phyloP scores from a whole-genome alignment of 2,113 vertebrate genomes.

The Ovibos moschatus region DNA sequence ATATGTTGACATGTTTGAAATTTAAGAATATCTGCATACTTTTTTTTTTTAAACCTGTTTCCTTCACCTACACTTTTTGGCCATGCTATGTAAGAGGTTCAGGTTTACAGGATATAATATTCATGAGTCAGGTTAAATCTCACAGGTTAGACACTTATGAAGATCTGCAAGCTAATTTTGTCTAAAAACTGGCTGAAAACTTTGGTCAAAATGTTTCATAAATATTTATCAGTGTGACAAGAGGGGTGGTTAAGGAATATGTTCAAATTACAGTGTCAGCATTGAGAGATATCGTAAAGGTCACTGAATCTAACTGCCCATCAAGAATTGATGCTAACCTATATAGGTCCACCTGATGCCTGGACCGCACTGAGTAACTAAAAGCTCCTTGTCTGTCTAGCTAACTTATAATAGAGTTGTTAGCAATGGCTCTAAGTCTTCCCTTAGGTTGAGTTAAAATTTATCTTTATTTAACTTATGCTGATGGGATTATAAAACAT shows the following conservation, averaged over 20 bases:
- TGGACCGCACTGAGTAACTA: background rate
- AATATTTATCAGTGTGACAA: background rate
- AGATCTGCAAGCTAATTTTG: background rate
- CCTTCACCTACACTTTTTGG: background rate
- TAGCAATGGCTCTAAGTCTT: background rate
- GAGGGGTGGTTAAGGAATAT: background rate
- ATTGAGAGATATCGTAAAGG: background rate
- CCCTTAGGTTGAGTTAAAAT: background rate
- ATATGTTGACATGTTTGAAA: background rate
- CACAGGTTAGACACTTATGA: background rate
- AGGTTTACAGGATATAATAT: background rate
- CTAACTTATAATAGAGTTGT: background rate
- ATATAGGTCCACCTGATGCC: background rate
- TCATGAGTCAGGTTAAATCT: background rate
- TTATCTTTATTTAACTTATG: background rate
- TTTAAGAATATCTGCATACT: background rate
- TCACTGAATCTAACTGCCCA: background rate
- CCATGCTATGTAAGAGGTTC: background rate
- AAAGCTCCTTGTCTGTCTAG: background rate
- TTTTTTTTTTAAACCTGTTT: background rate
- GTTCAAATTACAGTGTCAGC: background rate
- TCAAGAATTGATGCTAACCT: background rate
- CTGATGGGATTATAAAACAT: background rate
- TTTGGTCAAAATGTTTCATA: background rate
- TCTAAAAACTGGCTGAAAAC: background rate